A percentile compares a stretch with the other conserved stretches of the same genome.
Conservation (phyloP, 2,113 vertebrate species). For the Osmerus mordax region DNA sequence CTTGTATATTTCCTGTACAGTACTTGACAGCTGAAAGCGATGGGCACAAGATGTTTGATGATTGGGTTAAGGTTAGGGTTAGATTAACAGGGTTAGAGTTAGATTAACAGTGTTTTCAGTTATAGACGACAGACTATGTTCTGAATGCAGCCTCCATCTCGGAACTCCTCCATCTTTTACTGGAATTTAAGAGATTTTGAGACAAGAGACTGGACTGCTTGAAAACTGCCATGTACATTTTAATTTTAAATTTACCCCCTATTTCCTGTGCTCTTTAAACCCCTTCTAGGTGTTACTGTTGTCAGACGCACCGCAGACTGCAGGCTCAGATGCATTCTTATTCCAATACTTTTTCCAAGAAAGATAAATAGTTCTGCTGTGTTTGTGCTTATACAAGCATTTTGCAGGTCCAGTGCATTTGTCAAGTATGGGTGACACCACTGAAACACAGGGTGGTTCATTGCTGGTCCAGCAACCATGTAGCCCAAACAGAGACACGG, state of each 20-base stretch:
- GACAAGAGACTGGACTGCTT: slow-evolving; percentile 43
- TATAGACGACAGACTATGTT: too few species aligned
- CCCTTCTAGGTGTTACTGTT: slow-evolving; percentile 46
- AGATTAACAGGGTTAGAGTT: too few species aligned
- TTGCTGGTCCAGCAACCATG: too few species aligned
- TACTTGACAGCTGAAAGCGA: too few species aligned
- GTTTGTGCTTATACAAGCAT: slow-evolving; percentile 69
- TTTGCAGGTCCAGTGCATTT: slow-evolving; percentile 57
- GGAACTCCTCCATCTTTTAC: too few species aligned
- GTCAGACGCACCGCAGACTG: slow-evolving; percentile 59
- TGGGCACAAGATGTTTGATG: too few species aligned
- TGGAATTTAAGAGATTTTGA: too few species aligned
- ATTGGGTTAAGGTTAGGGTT: too few species aligned
- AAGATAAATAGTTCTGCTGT: slow-evolving; percentile 69
- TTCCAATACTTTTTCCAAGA: slow-evolving; percentile 56
- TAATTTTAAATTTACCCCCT: slow-evolving; percentile 16
- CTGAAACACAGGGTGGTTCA: slow-evolving; percentile 5
- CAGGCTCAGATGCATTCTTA: slow-evolving; percentile 61
- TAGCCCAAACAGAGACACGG: slow-evolving; percentile 17
- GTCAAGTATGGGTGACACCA: slow-evolving; percentile 57
- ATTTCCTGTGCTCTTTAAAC: slow-evolving; percentile 40
- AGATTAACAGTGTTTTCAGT: too few species aligned
- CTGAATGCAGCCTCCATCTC: too few species aligned
- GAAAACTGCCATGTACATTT: slow-evolving; percentile 58
- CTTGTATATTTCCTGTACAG: too few species aligned